Base-by-base conservation (phyloP, 1,140 invertebrate genomes). In the Ceratitis capitata region DNA sequence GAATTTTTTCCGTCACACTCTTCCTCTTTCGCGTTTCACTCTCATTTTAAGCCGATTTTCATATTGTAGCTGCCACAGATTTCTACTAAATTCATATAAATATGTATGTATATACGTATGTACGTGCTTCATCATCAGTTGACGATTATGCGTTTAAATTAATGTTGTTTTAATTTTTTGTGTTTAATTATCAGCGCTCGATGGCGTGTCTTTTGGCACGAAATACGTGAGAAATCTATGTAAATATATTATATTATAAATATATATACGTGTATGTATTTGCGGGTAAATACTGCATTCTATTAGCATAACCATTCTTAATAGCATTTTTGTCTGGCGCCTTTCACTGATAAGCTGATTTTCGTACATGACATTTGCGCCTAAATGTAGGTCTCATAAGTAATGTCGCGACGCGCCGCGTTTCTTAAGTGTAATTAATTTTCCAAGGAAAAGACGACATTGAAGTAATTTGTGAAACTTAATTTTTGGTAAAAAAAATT, bases 1-100 rank as follows among this genome's bases (percentile, higher is more conserved):
- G 29, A 64, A 64, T 64, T 64, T 64, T 64, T n/a, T 53, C 45
- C 45, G n/a, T n/a, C n/a, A n/a, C n/a, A n/a, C n/a, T n/a, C n/a
- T n/a, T n/a, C 45, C 45, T 47, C 61, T 26, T n/a, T 12, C 32
- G 12, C 32, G 4, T 64, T 61, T 61, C 9, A 64, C n/a, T n/a
- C n/a, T n/a, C n/a, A n/a, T n/a, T n/a, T 64, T 35, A 64, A 64
- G 32, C 29, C 29, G 61, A 16, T 64, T 64, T 35, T 64, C 32
- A 35, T 64, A 64, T 69, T 69, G 61, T 69, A 35, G 61, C 35
- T 35, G 61, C 7, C 61, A 35, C 32, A 69, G 14, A 32, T 53
- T 6, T 56, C 19, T 56, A n/a, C n/a, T n/a, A n/a, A n/a, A n/a
- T n/a, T n/a, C n/a, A n/a, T n/a, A n/a, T n/a, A n/a, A n/a, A n/a